Conservation (phyloP, 2,888 invertebrate genomes). For the Punctoribates punctum region DNA sequence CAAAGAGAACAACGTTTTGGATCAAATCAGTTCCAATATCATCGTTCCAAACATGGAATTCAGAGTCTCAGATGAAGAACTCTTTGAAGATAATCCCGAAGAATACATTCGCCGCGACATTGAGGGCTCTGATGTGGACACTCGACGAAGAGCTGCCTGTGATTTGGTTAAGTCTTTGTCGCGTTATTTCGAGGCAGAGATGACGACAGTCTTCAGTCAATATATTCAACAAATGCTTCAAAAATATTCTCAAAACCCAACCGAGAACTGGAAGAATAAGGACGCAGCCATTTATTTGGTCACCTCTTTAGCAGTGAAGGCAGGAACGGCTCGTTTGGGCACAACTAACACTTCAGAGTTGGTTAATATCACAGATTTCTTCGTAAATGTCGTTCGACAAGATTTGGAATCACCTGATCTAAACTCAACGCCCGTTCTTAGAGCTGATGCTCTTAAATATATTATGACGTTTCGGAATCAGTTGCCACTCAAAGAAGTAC, state of each 20-base stretch:
- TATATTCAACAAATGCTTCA: conserved; percentile 63
- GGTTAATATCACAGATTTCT: conserved; percentile 85
- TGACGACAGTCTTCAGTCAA: conserved; percentile 80
- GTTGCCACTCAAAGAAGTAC: conserved; percentile 69
- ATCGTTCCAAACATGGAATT: conserved; percentile 98
- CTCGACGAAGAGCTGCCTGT: conserved; percentile 89
- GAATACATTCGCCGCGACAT: conserved; percentile 95
- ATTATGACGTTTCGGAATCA: conserved; percentile 91
- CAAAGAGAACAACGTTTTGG: conserved; percentile 77
- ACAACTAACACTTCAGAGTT: conserved; percentile 85
- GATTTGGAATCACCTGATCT: conserved; percentile 80
- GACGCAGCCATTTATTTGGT: conserved; percentile 95
- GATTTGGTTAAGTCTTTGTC: conserved; percentile 91
- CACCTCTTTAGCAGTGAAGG: conserved; percentile 86
- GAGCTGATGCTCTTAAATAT: conserved; percentile 94
- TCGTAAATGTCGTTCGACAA: conserved; percentile 74
- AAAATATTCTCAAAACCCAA: conserved; percentile 72
- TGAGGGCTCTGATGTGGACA: conserved; percentile 97
- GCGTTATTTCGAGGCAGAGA: conserved; percentile 77
- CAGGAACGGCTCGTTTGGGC: conserved; percentile 76
- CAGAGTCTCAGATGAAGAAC: conserved; percentile 86
- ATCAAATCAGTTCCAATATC: conserved; percentile 94
- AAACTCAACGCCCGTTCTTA: conserved; percentile 80
- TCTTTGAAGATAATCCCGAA: conserved; percentile 97
- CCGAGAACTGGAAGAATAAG: conserved; percentile 82